These are phyloP conservation scores for Notodonta ziczac DNA, from an alignment of 2,888 invertebrate genomes.

Conservation along the genomic window DNA sequence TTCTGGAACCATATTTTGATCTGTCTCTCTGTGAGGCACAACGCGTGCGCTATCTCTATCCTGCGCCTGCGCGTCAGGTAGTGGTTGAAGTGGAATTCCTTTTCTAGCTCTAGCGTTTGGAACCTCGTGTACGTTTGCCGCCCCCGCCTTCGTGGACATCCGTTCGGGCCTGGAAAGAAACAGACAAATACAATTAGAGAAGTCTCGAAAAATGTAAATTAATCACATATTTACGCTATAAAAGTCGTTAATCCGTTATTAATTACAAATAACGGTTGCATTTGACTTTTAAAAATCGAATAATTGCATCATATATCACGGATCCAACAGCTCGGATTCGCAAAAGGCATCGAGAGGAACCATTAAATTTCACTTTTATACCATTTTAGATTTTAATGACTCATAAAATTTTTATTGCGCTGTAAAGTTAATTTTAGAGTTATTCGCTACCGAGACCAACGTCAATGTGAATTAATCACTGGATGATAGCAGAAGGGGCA, in stretches of 20 bases:
- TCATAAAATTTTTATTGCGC: conserved; percentile 81
- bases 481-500: conserved; percentile 9
- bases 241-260: conserved; percentile 43
- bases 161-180: conserved; percentile 94
- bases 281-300: conserved; percentile 62
- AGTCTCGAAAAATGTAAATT: conserved; percentile 19
- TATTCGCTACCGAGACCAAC: conserved; percentile 76
- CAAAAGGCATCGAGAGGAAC: conserved; percentile 66
- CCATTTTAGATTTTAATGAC: conserved; percentile 81
- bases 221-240: conserved; percentile 18
- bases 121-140: conserved; percentile 99
- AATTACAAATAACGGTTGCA: conserved; percentile 55
- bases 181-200: conserved; percentile 37
- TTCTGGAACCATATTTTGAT: conserved; percentile 99
- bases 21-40: conserved; percentile 97
- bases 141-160: conserved; percentile 96
- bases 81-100: conserved; percentile 99
- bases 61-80: conserved; percentile 97
- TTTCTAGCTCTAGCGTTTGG: conserved; percentile 98
- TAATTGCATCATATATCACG: conserved; percentile 76
- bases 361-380: conserved; percentile 83
- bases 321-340: conserved; percentile 60
- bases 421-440: conserved; percentile 81
- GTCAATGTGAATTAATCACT: conserved; percentile 67
- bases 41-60: conserved; percentile 98